Conservation (phyloP, 92 coral and sea anemone genomes). For the Siderastrea siderea region DNA sequence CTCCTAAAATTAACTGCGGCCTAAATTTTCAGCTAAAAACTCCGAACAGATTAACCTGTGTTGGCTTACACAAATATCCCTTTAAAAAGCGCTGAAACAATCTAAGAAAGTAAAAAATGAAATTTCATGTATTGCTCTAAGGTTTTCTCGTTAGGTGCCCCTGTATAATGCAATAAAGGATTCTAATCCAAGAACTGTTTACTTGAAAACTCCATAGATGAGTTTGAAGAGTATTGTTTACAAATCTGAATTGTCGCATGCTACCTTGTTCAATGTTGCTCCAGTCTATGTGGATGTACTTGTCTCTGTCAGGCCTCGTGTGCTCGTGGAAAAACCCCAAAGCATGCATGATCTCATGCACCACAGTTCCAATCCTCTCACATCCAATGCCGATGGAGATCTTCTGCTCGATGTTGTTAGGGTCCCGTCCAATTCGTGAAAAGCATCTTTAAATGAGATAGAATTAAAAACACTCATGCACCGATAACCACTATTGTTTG, state of each 20-base stretch:
- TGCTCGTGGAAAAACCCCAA: slow-evolving; percentile 91
- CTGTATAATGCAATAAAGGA: too few species aligned
- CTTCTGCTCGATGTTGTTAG: slow-evolving; percentile 41
- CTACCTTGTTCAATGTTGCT: slow-evolving; percentile 63
- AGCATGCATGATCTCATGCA: slow-evolving; percentile 89
- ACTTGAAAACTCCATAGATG: too few species aligned
- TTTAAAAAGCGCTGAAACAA: too few species aligned
- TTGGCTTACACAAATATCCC: too few species aligned
- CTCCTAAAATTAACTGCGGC: too few species aligned
- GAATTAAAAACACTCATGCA: background rate
- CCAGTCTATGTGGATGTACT: slow-evolving; percentile 69
- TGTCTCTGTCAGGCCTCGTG: slow-evolving; percentile 84
- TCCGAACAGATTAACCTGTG: too few species aligned
- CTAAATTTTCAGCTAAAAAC: too few species aligned
- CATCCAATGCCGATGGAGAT: slow-evolving; percentile 87
- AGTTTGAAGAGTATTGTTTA: too few species aligned
- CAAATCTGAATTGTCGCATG: background rate
- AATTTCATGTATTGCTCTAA: too few species aligned
- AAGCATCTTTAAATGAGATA: slow-evolving; percentile 58
- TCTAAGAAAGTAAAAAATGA: too few species aligned
- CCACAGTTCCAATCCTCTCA: slow-evolving; percentile 77
- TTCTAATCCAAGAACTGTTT: too few species aligned
- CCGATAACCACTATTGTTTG: background rate
- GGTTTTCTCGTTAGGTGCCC: too few species aligned
- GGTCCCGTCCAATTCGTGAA: slow-evolving; percentile 86